These are phyloP conservation scores for Anguilla megastoma DNA, from an alignment of 2,797 vertebrate species.

Conservation along the genomic window DNA sequence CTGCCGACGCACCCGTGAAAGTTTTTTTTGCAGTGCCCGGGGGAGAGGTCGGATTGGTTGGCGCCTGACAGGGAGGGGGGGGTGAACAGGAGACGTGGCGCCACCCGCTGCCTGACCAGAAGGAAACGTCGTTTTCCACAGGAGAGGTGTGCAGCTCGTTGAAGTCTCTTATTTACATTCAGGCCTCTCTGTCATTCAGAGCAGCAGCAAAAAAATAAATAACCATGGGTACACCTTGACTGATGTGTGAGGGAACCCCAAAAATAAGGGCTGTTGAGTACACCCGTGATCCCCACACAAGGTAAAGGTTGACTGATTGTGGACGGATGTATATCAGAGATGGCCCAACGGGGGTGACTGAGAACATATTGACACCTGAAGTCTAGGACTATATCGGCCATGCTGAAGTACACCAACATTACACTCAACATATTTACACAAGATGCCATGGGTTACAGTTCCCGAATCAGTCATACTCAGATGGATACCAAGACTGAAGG, in stretches of 20 bases:
- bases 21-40: conserved; percentile 25
- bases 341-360: not conserved
- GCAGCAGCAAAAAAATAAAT: not conserved
- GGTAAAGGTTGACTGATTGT: not conserved
- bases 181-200: conserved; percentile 22
- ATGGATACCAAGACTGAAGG: not conserved
- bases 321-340: not conserved
- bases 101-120: not conserved
- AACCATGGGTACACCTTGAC: not conserved
- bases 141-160: conserved; percentile 29
- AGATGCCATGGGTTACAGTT: not conserved
- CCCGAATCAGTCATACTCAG: not conserved
- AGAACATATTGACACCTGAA: not conserved
- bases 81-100: not conserved
- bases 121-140: conserved; percentile 39
- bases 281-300: not conserved
- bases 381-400: not conserved
- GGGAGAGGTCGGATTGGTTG: conserved; percentile 5
- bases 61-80: not conserved
- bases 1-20: conserved; percentile 32
- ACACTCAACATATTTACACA: not conserved
- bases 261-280: not conserved
- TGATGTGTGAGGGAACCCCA: not conserved
- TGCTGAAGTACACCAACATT: not conserved
- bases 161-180: conserved; percentile 45